Evolutionary conservation across 1,140 invertebrate species (phyloP).

Genomic region (Solenopsis fugax): DNA sequence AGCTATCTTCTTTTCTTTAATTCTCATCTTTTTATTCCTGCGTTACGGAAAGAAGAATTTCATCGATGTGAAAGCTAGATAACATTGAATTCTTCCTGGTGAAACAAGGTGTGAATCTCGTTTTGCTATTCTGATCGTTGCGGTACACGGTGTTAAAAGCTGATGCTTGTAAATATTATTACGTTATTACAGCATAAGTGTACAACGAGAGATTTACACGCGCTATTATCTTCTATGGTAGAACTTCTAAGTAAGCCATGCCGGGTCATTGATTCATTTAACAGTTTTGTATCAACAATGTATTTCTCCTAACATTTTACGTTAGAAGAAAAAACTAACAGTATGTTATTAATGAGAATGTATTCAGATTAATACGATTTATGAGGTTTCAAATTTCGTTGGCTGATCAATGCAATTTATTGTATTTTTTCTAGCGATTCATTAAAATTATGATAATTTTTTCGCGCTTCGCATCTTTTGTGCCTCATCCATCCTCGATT

Average conservation of each 20-base stretch:
- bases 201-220: constrained; percentile 32
- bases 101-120: constrained; percentile 17
- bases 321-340: not conserved
- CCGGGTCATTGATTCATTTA: not conserved
- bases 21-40: constrained; percentile 10
- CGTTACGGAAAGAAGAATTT: not conserved
- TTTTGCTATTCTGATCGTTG: constrained; percentile 27
- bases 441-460: constrained; percentile 20
- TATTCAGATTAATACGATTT: not conserved
- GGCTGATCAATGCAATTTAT: not conserved
- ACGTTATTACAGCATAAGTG: constrained; percentile 30
- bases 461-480: not conserved
- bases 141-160: constrained; percentile 26
- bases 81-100: not conserved
- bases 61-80: constrained; percentile 1
- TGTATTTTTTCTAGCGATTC: not conserved
- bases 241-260: not conserved
- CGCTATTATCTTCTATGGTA: constrained; percentile 22
- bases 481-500: constrained; percentile 19
- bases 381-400: not conserved
- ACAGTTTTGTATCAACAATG: not conserved
- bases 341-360: not conserved
- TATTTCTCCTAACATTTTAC: not conserved
- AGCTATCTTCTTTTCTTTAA: not conserved
- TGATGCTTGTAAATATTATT: constrained; percentile 49